Percentiles rank a stretch among this genome's conserved stretches.
Conservation (phyloP, 2,888 invertebrate species). For the Parascotia fuliginaria region DNA sequence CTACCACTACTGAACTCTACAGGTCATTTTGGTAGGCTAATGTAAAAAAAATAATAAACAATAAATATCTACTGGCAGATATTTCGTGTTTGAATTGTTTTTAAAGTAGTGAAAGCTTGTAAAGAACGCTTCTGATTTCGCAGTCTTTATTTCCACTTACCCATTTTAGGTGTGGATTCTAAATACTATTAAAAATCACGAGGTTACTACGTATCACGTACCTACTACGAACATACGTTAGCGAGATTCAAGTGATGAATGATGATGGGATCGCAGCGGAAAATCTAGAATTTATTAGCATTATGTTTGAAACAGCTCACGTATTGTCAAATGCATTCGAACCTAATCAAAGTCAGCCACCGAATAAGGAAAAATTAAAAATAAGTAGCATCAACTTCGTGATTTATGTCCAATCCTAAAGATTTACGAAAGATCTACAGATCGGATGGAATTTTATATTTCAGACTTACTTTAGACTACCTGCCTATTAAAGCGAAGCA, state of each 20-base stretch:
- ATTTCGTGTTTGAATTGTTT: too few relatives aligned
- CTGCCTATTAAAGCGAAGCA: too few relatives aligned
- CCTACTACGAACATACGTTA: neutral
- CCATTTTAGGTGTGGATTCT: too few relatives aligned
- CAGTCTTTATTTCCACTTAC: too few relatives aligned
- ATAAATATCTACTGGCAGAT: too few relatives aligned
- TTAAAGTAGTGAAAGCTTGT: too few relatives aligned
- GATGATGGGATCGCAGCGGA: neutral
- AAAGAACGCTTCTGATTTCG: too few relatives aligned
- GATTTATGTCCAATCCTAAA: slow-evolving; percentile 11
- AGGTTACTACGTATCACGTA: too few relatives aligned
- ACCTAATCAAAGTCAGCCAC: neutral
- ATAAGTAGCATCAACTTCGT: slow-evolving; percentile 8
- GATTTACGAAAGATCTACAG: slow-evolving; percentile 36
- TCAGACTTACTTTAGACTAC: slow-evolving; percentile 22
- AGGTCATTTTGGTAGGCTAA: too few relatives aligned
- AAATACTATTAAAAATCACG: too few relatives aligned
- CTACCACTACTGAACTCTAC: too few relatives aligned
- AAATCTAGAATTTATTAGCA: slow-evolving; percentile 4
- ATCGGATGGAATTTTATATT: slow-evolving; percentile 19
- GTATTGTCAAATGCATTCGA: slow-evolving; percentile 2
- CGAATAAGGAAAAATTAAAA: slow-evolving; percentile 11
- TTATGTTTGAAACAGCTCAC: slow-evolving; percentile 2
- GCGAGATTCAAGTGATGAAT: neutral
- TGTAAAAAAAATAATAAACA: too few relatives aligned